Evolutionary conservation across 30 jellyfish, hydroid and myxozoan genomes (phyloP).

Genomic region (Hydractinia symbiolongicarpus): DNA sequence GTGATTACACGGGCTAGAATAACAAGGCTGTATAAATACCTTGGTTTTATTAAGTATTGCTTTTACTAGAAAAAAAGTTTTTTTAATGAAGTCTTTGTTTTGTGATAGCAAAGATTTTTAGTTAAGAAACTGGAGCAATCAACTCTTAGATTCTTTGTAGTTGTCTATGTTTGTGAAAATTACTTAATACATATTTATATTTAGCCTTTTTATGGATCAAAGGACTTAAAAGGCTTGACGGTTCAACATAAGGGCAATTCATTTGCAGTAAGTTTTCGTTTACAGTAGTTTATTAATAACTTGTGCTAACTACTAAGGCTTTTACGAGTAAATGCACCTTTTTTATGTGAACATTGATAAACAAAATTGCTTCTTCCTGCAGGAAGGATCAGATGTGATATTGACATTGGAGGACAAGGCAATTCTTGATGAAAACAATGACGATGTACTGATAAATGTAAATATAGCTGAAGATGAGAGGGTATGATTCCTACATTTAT

Average conservation of each 20-base stretch:
- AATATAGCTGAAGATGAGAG: constrained; percentile 62
- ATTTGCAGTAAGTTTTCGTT: constrained; percentile 30
- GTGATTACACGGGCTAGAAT: too few species aligned
- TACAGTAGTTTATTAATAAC: not conserved
- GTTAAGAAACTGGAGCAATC: too few species aligned
- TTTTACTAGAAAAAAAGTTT: too few species aligned
- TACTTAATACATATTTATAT: not conserved
- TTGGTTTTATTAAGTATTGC: too few species aligned
- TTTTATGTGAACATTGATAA: too few species aligned
- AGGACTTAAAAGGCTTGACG: constrained; percentile 75
- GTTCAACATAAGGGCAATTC: constrained; percentile 65
- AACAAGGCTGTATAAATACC: too few species aligned
- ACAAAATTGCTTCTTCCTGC: not conserved
- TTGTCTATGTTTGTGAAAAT: not conserved
- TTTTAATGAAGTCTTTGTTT: too few species aligned
- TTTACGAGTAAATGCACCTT: too few species aligned
- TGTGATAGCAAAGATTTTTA: too few species aligned
- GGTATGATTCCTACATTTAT: constrained; percentile 30
- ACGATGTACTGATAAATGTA: constrained; percentile 77
- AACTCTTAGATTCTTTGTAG: too few species aligned
- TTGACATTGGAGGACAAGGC: constrained; percentile 85
- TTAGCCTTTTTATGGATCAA: constrained; percentile 40
- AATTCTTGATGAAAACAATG: constrained; percentile 66
- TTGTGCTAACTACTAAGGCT: too few species aligned
- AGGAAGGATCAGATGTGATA: constrained; percentile 71